Evolutionary conservation across 2,888 invertebrate genomes (phyloP).

Genomic region (Tricholauxania praeusta): DNA sequence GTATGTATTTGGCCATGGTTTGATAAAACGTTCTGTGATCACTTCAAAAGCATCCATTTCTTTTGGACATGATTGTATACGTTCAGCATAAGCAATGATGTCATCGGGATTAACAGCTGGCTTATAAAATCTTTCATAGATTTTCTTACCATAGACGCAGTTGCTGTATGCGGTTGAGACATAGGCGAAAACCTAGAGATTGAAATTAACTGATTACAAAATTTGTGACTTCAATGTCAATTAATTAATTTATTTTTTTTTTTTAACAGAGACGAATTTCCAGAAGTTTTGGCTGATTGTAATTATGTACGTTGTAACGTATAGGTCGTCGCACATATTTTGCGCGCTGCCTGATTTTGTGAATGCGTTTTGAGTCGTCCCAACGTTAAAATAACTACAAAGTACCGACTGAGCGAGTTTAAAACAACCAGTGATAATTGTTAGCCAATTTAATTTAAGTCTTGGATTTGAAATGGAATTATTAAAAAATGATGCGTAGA

Average conservation of each 20-base stretch:
- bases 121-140: slow-evolving; percentile 53
- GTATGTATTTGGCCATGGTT: slow-evolving; percentile 55
- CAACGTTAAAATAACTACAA: no score
- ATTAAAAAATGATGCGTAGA: no score
- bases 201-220: neutral
- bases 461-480: no score
- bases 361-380: no score
- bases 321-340: no score
- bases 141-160: slow-evolving; percentile 34
- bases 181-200: slow-evolving; percentile 50
- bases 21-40: slow-evolving; percentile 48
- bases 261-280: no score
- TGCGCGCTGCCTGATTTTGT: no score
- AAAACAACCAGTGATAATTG: no score
- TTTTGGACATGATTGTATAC: slow-evolving; percentile 12
- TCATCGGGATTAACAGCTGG: slow-evolving; percentile 49
- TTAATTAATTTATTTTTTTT: neutral
- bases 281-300: no score
- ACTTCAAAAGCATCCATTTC: slow-evolving; percentile 40
- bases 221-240: neutral
- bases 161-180: slow-evolving; percentile 56
- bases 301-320: no score
- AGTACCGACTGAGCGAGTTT: no score
- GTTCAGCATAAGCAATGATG: slow-evolving; percentile 50
- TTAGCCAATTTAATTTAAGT: no score